Base-by-base conservation (phyloP, 1,140 invertebrate species). In the Pseudomyrmex flavicornis region DNA sequence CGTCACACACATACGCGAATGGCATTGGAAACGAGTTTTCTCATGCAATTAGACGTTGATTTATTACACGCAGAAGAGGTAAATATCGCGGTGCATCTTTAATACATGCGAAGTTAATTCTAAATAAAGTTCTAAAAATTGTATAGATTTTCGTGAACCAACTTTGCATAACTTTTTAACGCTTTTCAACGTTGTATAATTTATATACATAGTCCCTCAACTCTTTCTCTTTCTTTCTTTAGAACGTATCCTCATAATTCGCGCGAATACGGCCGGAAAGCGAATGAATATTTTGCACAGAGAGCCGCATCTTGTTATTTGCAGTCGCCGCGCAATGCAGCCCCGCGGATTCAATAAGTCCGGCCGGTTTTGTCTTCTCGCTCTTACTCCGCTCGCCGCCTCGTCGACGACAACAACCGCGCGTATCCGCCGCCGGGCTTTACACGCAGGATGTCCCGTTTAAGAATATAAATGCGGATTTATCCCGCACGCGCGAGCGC, bases 391-490 rank as follows among this genome's bases (percentile, higher is more conserved):
- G 35, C 35, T 35, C 35, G 35, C 35, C 65, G 76, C 35, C 75
- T 66, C 62, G 70, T 86, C 86, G 59, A 73, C 66, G 59, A 70
- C 85, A 59, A 72, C 54, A 59, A 72, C 54, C 85, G 83, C 61
- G 52, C 63, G 70, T 73, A 87, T 77, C 79, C 79, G 77, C 70
- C 79, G 73, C 59, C 72, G 79, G 74, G 54, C 76, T 80, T 80
- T 80, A 86, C 86, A 86, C 72, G 66, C 84, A 86, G 86, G 84
- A 87, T 83, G 86, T 83, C 84, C 85, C 76, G 84, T 86, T 86
- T 86, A 72, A 87, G 86, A 86, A 87, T 87, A 87, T 87, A 80
- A 83, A 87, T 86, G 72, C 54, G 56, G 63, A 35, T 10, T 75
- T 63, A 62, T 63, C 52, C 17, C 10, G 54, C 69, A 58, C 56